Evolutionary conservation across 2,797 vertebrate genomes (phyloP).

Genomic region (Dromococcyx pavoninus): DNA sequence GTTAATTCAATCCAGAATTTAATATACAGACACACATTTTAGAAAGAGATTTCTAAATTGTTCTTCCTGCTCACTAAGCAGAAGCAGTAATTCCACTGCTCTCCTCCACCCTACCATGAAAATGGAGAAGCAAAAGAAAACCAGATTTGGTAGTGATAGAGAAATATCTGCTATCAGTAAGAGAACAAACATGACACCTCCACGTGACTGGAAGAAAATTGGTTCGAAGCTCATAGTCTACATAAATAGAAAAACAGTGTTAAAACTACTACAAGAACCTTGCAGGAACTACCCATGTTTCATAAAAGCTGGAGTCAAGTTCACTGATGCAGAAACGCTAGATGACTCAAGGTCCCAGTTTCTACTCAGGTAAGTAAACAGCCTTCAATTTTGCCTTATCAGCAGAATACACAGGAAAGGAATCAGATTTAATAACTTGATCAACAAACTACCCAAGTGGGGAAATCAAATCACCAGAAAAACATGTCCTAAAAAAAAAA

Average conservation of each 20-base stretch:
- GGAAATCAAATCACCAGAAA: background rate
- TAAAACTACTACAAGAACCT: background rate
- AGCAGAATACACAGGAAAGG: background rate
- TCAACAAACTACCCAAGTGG: background rate
- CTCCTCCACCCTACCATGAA: background rate
- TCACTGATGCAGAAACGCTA: background rate
- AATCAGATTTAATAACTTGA: background rate
- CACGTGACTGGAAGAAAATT: background rate
- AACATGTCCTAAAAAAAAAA: background rate
- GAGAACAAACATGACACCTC: background rate
- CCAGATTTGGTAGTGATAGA: background rate
- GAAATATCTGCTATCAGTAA: background rate
- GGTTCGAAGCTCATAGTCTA: background rate
- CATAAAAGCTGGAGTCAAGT: background rate
- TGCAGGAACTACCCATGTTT: background rate
- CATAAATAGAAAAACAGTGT: background rate
- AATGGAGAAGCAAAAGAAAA: background rate
- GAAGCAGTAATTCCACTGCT: background rate
- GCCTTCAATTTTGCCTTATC: background rate
- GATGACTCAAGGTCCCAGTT: background rate
- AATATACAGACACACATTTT: background rate
- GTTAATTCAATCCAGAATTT: background rate
- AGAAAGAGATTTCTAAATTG: background rate
- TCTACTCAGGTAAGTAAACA: background rate
- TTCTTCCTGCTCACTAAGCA: background rate